Base-by-base conservation (phyloP, 2,888 invertebrate species). In the Scaptomyza flava region DNA sequence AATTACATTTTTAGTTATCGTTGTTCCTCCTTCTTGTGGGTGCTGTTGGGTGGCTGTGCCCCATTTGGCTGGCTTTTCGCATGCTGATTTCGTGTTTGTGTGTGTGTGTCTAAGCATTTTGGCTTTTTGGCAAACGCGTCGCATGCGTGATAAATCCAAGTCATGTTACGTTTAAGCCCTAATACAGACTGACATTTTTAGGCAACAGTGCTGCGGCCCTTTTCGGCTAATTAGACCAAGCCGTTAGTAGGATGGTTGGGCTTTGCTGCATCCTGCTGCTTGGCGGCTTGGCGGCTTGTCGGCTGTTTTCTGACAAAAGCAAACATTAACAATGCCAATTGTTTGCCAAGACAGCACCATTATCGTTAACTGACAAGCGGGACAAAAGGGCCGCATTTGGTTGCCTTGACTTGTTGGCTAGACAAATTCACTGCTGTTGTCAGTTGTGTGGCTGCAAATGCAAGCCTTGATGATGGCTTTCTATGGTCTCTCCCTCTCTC, bases 1-100 rank as follows among this genome's bases (percentile, higher is more conserved):
- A 84, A 84, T 84, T 85, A 84, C 87, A 85, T 82, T 87, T 79
- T 85, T 77, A 79, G 86, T 85, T 79, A 61, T 65, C 65, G 68
- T 53, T 61, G 41, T 33, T 47, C 43, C 11, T 43, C 38, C 17
- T 43, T 42, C 58, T 11, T 58, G 58, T 17, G 33, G 47, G 36
- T 36, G 56, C 38, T 59, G 20, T 62, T 17, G 14, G 14, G 17
- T n/a, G 62, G 56, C 12, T 17, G 14, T 6, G 41, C 8, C 4
- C 33, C n/a, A 31, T 58, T 45, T 50, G 53, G 70, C 66, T 23
- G 41, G 12, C 66, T 57, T 45, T 38, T 34, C 34, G 64, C 43
- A 46, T 59, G 58, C 42, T 45, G 47, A 33, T 50, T 36, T 45
- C 27, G n/a, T 7, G 30, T 38, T 51, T 38, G n/a, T 38, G 6